Percentiles rank a stretch among this genome's conserved stretches.
These are phyloP conservation scores for Iphiclides podalirius DNA, from an alignment of 2,888 invertebrate genomes.

Conservation along the genomic window DNA sequence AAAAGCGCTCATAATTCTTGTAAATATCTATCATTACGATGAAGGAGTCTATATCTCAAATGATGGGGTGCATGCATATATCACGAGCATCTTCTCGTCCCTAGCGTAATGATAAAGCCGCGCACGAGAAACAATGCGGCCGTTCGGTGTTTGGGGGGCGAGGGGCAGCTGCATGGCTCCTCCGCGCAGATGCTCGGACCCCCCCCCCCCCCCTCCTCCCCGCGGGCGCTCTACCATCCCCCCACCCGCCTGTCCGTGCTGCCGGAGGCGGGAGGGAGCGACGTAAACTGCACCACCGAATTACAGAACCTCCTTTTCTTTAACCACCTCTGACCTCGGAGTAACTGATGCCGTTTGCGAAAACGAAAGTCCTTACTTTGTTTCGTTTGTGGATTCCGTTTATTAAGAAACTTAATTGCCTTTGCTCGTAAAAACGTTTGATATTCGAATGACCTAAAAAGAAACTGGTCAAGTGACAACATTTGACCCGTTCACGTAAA, in stretches of 20 bases:
- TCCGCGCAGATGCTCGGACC: conserved; percentile 46
- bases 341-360: neutral
- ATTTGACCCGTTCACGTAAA: no score
- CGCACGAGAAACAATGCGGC: conserved; percentile 41
- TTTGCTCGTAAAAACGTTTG: no score
- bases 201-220: neutral
- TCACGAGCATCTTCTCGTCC: conserved; percentile 19
- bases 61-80: neutral
- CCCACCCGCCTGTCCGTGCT: conserved; percentile 1
- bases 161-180: conserved; percentile 50
- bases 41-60: no score
- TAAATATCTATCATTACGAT: no score
- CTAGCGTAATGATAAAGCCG: conserved; percentile 29
- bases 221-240: neutral
- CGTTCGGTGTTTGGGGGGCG: conserved; percentile 1
- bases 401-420: no score
- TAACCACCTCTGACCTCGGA: neutral
- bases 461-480: no score
- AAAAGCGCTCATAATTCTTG: no score
- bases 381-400: no score
- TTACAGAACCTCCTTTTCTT: conserved; percentile 1
- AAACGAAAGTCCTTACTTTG: neutral
- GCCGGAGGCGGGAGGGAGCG: neutral
- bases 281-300: conserved; percentile 7
- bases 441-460: no score